Percentiles rank a stretch among this genome's conserved stretches.
Evolutionary conservation across 2,797 vertebrate species (phyloP).

Genomic region (Hemitrygon akajei): DNA sequence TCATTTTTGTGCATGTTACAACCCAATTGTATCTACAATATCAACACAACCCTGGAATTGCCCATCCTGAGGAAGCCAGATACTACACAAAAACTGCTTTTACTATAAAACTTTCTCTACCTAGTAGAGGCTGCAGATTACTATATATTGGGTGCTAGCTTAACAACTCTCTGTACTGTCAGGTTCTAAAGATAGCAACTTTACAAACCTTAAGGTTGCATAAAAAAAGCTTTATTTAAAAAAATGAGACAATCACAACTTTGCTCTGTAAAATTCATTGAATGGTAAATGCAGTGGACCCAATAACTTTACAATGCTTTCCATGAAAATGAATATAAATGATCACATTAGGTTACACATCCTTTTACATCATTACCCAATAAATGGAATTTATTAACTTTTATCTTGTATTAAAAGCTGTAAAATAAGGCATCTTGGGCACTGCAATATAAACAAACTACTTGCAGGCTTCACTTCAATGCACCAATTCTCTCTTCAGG

Average conservation of each 20-base stretch:
- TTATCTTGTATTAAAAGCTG: neutral
- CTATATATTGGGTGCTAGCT: neutral
- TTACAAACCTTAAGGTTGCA: constrained; percentile 16
- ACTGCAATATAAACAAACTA: constrained; percentile 1
- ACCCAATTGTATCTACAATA: neutral
- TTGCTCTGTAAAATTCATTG: neutral
- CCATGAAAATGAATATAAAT: neutral
- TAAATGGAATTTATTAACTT: neutral
- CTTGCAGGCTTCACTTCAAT: constrained; percentile 23
- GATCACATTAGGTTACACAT: neutral
- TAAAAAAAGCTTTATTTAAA: neutral
- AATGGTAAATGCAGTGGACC: constrained; percentile 3
- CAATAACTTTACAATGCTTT: neutral
- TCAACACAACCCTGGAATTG: neutral
- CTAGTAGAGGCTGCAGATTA: neutral
- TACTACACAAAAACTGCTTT: neutral
- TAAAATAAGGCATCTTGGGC: neutral
- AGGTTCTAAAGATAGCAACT: neutral
- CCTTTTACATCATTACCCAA: neutral
- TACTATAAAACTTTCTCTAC: neutral
- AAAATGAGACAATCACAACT: neutral
- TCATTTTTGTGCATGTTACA: neutral
- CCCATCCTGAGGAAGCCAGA: neutral
- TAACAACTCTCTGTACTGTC: neutral
- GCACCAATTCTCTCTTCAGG: constrained; percentile 18